A percentile compares a stretch with the other conserved stretches of the same genome.
These are phyloP conservation scores for Ganaspis brasiliensis DNA, from an alignment of 2,888 invertebrate genomes.

Conservation along the genomic window DNA sequence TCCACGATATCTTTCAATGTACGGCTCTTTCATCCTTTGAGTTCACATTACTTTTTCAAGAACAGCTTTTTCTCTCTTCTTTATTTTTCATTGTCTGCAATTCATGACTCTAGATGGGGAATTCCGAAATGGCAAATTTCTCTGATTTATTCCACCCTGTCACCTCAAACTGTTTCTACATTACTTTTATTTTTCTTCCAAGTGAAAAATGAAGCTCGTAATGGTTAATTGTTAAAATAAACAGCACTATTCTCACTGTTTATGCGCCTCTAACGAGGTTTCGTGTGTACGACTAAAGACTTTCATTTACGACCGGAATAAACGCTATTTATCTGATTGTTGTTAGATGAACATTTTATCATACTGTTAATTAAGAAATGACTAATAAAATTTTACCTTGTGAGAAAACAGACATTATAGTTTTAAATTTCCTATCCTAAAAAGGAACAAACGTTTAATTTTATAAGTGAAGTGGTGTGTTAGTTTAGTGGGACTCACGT, in stretches of 20 bases:
- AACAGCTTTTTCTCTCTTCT: not conserved
- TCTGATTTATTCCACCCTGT: not conserved
- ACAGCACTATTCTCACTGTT: not conserved
- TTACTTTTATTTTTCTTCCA: not conserved
- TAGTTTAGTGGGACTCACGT: no score
- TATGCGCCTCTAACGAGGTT: not conserved
- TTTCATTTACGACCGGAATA: no score
- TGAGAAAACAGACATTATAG: no score
- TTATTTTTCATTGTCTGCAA: not conserved
- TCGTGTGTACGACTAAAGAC: no score
- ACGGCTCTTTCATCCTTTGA: not conserved
- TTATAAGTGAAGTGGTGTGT: no score
- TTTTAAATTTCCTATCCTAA: no score
- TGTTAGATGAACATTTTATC: no score
- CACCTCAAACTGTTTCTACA: not conserved
- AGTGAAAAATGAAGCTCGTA: not conserved
- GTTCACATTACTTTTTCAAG: conserved; percentile 11
- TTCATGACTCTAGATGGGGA: not conserved
- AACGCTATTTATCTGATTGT: no score
- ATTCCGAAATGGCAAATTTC: not conserved
- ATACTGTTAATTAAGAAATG: no score
- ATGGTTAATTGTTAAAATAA: not conserved
- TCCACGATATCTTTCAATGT: conserved; percentile 2
- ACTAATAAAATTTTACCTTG: no score
- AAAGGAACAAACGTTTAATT: no score